phyloP scores from a whole-genome alignment of 2,113 vertebrate species.

The Albula goreensis region DNA sequence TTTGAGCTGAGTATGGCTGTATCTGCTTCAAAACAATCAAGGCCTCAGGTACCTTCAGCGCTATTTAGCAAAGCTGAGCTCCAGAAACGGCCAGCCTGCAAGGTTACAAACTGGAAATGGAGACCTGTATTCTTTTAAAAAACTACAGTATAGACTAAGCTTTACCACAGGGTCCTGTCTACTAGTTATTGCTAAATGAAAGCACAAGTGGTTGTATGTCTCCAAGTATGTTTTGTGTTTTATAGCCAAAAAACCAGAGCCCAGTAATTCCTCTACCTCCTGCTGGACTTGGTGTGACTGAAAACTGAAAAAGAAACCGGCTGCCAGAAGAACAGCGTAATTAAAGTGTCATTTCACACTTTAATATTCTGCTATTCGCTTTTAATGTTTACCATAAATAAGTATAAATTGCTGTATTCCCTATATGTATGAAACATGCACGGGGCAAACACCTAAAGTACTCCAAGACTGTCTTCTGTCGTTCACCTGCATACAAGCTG shows the following conservation, averaged over 20 bases:
- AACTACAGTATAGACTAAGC: background rate
- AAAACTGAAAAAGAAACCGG: background rate
- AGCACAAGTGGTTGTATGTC: background rate
- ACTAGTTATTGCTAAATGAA: background rate
- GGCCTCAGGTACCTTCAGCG: background rate
- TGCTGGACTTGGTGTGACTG: background rate
- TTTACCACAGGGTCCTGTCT: background rate
- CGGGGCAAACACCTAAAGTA: background rate
- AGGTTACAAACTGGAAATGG: background rate
- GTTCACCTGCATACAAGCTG: too few relatives aligned
- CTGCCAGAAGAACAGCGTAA: background rate
- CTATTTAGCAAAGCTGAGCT: background rate
- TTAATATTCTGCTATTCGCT: background rate
- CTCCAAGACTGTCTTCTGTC: background rate
- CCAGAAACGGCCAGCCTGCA: background rate
- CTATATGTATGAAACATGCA: background rate
- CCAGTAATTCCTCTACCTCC: background rate
- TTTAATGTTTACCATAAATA: background rate
- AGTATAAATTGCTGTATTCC: background rate
- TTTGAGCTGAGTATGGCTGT: conserved; percentile 5
- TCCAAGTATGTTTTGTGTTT: background rate
- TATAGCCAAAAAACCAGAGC: background rate
- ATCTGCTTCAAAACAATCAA: background rate
- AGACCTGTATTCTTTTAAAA: background rate
- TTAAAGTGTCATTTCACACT: background rate